Evolutionary conservation across 2,888 invertebrate species (phyloP).

Genomic region (Volucella inanis): DNA sequence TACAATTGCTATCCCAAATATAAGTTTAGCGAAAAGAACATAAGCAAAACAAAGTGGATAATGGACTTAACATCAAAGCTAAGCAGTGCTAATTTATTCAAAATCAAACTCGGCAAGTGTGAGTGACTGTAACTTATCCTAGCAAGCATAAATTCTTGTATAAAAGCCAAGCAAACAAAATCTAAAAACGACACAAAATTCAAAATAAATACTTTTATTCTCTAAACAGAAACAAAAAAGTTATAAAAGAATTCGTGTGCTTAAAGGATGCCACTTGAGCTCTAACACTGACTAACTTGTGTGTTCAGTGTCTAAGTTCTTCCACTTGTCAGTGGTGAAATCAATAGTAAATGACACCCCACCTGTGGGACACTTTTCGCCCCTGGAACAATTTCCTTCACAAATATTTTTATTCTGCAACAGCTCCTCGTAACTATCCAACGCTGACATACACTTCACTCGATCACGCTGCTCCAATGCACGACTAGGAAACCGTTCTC

Average conservation of each 20-base stretch:
- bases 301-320: slow-evolving; percentile 54
- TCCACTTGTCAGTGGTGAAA: slow-evolving; percentile 76
- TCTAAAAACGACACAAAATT: neutral
- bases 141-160: neutral
- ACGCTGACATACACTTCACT: slow-evolving; percentile 89
- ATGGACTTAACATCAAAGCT: too few species aligned
- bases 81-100: too few species aligned
- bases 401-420: slow-evolving; percentile 91
- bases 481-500: slow-evolving; percentile 92
- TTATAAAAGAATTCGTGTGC: slow-evolving; percentile 36
- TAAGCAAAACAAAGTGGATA: too few species aligned
- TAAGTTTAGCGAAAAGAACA: too few species aligned
- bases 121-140: too few species aligned
- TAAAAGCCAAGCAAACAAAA: neutral
- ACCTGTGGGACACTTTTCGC: slow-evolving; percentile 93
- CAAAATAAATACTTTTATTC: slow-evolving; percentile 20
- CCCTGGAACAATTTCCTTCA: slow-evolving; percentile 93
- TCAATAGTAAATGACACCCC: slow-evolving; percentile 78
- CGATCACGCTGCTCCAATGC: slow-evolving; percentile 89
- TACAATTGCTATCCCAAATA: too few species aligned
- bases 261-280: neutral
- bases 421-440: slow-evolving; percentile 93
- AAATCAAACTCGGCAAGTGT: too few species aligned
- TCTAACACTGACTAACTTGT: neutral
- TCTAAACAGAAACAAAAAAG: slow-evolving; percentile 4